Conservation (phyloP, 2,888 invertebrate species). For the Sphinx pinastri region DNA sequence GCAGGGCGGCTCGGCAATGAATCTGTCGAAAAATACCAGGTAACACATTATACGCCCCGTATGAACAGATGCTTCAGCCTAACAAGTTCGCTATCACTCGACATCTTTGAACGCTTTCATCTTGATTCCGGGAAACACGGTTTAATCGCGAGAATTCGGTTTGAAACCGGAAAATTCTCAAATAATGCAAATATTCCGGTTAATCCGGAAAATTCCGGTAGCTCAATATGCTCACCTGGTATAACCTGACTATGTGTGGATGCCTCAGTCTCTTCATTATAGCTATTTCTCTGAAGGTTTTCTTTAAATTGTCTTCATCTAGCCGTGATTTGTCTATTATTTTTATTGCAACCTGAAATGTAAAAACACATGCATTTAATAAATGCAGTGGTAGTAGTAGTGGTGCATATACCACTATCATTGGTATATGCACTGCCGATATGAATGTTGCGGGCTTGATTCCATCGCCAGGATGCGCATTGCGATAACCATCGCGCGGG, state of each 20-base stretch:
- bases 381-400: neutral
- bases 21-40: too few species aligned
- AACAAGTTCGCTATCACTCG: too few species aligned
- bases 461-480: too few species aligned
- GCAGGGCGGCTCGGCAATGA: neutral
- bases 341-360: constrained; percentile 96
- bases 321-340: constrained; percentile 97
- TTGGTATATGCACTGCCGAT: too few species aligned
- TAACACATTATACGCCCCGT: too few species aligned
- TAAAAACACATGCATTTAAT: constrained; percentile 15
- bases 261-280: constrained; percentile 97
- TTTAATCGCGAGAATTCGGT: neutral
- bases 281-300: constrained; percentile 98
- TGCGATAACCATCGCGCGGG: too few species aligned
- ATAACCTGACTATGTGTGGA: constrained; percentile 97
- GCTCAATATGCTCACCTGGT: constrained; percentile 90
- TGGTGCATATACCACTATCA: too few species aligned
- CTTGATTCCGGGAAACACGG: too few species aligned
- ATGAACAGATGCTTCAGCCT: too few species aligned
- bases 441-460: too few species aligned
- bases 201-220: neutral
- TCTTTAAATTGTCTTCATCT: constrained; percentile 96
- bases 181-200: neutral
- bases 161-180: neutral
- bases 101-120: too few species aligned